A percentile compares a stretch with the other conserved stretches of the same genome.
Conservation (phyloP, 1,140 invertebrate genomes). For the Drosophila kurseongensis region DNA sequence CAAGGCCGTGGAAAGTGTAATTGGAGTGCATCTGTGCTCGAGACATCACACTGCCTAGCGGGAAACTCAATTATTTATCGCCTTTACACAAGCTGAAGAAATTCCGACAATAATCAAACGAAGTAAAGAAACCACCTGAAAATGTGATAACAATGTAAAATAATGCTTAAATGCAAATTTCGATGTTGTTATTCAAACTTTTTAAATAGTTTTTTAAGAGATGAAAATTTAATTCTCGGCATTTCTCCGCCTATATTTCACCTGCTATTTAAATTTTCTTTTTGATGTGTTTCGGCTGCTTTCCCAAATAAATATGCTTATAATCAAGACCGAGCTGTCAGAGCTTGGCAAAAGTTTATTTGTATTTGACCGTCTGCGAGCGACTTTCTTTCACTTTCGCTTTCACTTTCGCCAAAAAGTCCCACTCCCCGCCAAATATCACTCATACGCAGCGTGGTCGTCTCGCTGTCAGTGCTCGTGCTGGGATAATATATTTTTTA, state of each 20-base stretch:
- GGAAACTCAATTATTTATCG: slow-evolving; percentile 4
- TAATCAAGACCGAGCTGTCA: slow-evolving; percentile 9
- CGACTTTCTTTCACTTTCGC: slow-evolving; percentile 17
- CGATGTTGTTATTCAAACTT: too few species aligned
- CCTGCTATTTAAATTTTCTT: neutral
- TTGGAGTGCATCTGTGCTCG: neutral
- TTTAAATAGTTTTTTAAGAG: too few species aligned
- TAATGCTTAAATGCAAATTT: too few species aligned
- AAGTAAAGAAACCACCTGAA: too few species aligned
- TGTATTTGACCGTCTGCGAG: slow-evolving; percentile 33
- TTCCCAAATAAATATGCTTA: slow-evolving; percentile 1
- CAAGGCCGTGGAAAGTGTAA: slow-evolving; percentile 4
- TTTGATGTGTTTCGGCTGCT: neutral
- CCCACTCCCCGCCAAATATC: slow-evolving; percentile 5
- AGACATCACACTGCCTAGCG: neutral
- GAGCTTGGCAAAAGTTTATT: slow-evolving; percentile 27
- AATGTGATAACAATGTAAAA: too few species aligned
- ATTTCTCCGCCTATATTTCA: neutral
- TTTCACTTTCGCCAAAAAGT: neutral
- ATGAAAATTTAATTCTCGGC: too few species aligned
- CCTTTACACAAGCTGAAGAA: neutral
- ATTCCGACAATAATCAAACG: neutral
- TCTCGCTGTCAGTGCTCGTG: slow-evolving; percentile 44
- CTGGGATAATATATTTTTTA: slow-evolving; percentile 42
- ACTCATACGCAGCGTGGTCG: slow-evolving; percentile 44